phyloP scores from a whole-genome alignment of 2,888 invertebrate genomes.

The Osmoderma eremita region DNA sequence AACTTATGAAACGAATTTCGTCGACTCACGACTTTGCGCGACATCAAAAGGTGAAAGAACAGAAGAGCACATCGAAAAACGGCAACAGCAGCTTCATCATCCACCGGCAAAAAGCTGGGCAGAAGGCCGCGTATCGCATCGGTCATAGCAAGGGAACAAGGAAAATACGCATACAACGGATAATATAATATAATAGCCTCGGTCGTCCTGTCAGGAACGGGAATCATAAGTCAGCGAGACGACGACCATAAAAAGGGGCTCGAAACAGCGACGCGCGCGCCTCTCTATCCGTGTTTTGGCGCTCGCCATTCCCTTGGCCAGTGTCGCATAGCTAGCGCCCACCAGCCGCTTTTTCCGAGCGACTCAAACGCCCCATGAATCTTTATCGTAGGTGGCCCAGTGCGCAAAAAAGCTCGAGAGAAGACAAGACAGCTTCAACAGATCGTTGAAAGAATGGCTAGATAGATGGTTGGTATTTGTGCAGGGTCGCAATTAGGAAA shows the following conservation, averaged over 20 bases:
- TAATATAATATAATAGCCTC: slow-evolving; percentile 36
- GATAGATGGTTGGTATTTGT: slow-evolving; percentile 5
- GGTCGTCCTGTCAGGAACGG: slow-evolving; percentile 35
- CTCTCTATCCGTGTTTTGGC: slow-evolving; percentile 63
- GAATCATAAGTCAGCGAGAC: slow-evolving; percentile 59
- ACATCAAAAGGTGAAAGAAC: too few species aligned
- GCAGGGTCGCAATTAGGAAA: slow-evolving; percentile 14
- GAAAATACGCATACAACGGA: slow-evolving; percentile 2
- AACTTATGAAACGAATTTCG: too few species aligned
- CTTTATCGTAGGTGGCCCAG: slow-evolving; percentile 57
- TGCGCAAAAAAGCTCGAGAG: neutral
- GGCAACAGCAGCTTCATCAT: too few species aligned
- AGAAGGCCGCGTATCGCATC: too few species aligned
- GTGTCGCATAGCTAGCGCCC: slow-evolving; percentile 37
- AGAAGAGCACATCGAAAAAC: too few species aligned
- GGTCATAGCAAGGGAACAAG: slow-evolving; percentile 10
- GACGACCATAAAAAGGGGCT: slow-evolving; percentile 54
- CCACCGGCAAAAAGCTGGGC: too few species aligned
- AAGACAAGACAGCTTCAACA: slow-evolving; percentile 7
- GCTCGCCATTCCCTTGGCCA: slow-evolving; percentile 50
- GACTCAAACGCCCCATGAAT: slow-evolving; percentile 48
- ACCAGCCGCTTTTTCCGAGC: slow-evolving; percentile 51
- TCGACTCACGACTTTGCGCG: too few species aligned
- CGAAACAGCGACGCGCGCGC: slow-evolving; percentile 59
- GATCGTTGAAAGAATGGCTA: slow-evolving; percentile 1